These are phyloP conservation scores for Cardiocondyla obscurior DNA, from an alignment of 1,140 invertebrate genomes.

Conservation along the genomic window DNA sequence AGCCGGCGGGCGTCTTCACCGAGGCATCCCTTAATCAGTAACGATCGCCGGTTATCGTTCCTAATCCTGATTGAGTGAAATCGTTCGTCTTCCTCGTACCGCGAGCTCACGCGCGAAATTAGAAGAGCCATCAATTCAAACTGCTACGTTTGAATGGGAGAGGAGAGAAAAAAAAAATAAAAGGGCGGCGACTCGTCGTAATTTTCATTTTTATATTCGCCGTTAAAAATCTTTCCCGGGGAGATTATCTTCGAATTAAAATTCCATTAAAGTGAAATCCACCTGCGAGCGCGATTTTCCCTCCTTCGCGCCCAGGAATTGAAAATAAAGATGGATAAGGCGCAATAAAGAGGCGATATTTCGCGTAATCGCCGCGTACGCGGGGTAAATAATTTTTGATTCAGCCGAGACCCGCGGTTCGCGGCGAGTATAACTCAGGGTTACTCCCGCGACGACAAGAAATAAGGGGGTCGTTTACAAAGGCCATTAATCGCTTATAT, in stretches of 20 bases:
- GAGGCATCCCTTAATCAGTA: not conserved
- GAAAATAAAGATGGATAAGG: constrained; percentile 36
- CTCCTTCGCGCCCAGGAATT: not conserved
- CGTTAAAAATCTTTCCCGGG: not conserved
- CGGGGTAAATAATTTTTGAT: constrained; percentile 48
- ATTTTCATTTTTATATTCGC: constrained; percentile 4
- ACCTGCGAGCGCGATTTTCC: no score
- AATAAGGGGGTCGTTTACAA: constrained; percentile 55
- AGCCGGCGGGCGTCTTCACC: not conserved
- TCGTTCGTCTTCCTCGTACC: not conserved
- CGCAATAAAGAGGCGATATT: not conserved
- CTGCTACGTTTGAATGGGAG: not conserved
- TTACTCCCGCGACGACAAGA: constrained; percentile 48
- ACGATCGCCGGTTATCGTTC: not conserved
- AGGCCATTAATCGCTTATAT: constrained; percentile 53
- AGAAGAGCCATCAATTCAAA: constrained; percentile 6
- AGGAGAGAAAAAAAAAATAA: not conserved
- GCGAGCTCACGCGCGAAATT: not conserved
- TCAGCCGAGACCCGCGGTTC: not conserved
- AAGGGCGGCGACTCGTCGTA: not conserved
- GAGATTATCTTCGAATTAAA: constrained; percentile 32
- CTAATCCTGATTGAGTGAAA: constrained; percentile 21
- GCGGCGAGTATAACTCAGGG: constrained; percentile 31
- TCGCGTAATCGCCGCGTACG: not conserved
- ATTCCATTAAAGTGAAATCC: not conserved